phyloP scores from a whole-genome alignment of 2,113 vertebrate genomes.

The Anthoscopus minutus region DNA sequence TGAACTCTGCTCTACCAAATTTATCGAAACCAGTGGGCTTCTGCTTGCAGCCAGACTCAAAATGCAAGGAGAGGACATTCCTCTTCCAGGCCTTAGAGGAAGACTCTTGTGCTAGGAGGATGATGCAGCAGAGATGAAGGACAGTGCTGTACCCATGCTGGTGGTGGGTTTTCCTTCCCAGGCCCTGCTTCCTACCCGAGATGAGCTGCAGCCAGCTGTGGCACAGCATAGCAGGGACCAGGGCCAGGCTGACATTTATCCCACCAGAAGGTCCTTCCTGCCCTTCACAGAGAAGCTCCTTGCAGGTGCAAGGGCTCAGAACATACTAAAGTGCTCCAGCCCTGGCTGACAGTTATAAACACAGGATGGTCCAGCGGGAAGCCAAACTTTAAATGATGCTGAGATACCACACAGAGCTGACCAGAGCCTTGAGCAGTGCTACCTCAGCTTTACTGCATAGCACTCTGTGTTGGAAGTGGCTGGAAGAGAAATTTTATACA shows the following conservation, averaged over 20 bases:
- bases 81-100: background rate
- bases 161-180: background rate
- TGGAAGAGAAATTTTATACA: background rate
- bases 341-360: background rate
- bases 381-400: background rate
- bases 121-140: background rate
- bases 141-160: rapidly evolving
- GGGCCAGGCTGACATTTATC: background rate
- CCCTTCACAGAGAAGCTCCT: background rate
- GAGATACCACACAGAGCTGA: background rate
- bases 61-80: background rate
- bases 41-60: background rate
- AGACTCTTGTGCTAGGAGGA: background rate
- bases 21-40: background rate
- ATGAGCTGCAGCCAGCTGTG: background rate
- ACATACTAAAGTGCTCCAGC: background rate
- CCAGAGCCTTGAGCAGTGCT: background rate
- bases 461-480: rapidly evolving
- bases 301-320: background rate
- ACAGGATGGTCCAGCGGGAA: background rate
- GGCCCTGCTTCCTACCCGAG: background rate
- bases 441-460: rapidly evolving
- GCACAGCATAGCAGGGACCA: background rate
- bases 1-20: background rate
- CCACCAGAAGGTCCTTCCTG: background rate